phyloP scores from a whole-genome alignment of 2,113 vertebrate genomes.

The Sorex fumeus region DNA sequence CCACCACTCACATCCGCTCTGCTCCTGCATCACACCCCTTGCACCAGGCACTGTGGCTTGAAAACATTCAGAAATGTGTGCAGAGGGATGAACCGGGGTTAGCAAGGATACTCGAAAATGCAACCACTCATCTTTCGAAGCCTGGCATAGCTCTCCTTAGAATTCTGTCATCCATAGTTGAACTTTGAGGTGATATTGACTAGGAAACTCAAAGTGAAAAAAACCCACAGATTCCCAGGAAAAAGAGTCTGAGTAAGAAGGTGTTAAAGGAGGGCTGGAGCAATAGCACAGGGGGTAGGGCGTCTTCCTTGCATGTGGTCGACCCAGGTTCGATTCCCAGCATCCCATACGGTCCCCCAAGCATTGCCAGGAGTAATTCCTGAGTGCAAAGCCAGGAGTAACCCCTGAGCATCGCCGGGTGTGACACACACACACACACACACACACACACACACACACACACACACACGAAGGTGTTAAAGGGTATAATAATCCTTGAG shows the following conservation, averaged over 20 bases:
- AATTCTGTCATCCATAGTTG: neutral
- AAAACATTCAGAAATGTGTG: fast-evolving
- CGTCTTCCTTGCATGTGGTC: too few relatives aligned
- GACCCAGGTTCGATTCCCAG: too few relatives aligned
- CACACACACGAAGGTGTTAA: neutral
- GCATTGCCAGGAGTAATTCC: too few relatives aligned
- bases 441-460: too few relatives aligned
- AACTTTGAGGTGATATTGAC: neutral
- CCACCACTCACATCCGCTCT: neutral
- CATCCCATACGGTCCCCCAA: too few relatives aligned
- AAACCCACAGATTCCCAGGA: neutral
- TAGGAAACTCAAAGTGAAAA: neutral
- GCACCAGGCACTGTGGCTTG: neutral
- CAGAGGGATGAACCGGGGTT: neutral
- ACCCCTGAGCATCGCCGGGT: too few relatives aligned
- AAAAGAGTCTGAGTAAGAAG: neutral
- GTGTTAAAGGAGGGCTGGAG: neutral
- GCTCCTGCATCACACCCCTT: neutral
- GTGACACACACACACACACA: too few relatives aligned
- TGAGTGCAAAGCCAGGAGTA: too few relatives aligned
- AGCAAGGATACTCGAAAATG: neutral
- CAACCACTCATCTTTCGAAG: neutral
- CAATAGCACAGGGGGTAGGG: too few relatives aligned
- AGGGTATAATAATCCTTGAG: neutral
- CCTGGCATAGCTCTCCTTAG: neutral